Base-by-base conservation (phyloP, 2,888 invertebrate species). In the Neoascia interrupta region DNA sequence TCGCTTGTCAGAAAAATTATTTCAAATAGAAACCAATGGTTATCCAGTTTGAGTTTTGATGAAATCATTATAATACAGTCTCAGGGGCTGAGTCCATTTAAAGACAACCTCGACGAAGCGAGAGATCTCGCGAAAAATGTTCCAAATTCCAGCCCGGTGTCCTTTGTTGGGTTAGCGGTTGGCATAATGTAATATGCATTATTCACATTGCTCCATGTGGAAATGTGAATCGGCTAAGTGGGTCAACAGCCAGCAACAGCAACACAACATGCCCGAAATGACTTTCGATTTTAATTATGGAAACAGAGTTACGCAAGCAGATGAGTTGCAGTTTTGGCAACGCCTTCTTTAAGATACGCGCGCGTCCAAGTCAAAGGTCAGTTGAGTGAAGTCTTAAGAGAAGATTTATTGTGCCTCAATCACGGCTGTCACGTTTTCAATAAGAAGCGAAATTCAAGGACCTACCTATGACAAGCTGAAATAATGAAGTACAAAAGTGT, bases 321-420 rank as follows among this genome's bases (percentile, higher is more conserved):
- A 70, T 53, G 53, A 53, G 53, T 58, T 47, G 39, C 31, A 41
- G 10, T 13, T 63, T 63, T 11, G 23, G 43, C 13, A 28, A 28
- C 41, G 61, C 47, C 43, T n/a, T 23, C 26, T 53, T 8, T 19
- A 28, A 19, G n/a, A 19, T 11, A 34, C 41, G 19, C 28, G 26
- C 23, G 8, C 21, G 36, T 45, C 70, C 58, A 66, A 76, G 76
- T 72, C 64, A 76, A 26, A 72, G 64, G 51, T 64, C 47, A 41
- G 6, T 31, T 26, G 23, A 73, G 21, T 53, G 31, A 26, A 37
- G 16, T 45, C 15, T 10, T 4, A 28, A 36, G 15, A 13, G 36
- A 31, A 13, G 60, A 13, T 23, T 34, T 41, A 41, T 31, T 34
- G n/a, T 21, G 37, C 16, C 23, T 15, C 45, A 41, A 36, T 43